Evolutionary conservation across 2,113 vertebrate genomes (phyloP), one percentile per base, ranked within the genome.

Genomic region (Cynoglossus semilaevis): DNA sequence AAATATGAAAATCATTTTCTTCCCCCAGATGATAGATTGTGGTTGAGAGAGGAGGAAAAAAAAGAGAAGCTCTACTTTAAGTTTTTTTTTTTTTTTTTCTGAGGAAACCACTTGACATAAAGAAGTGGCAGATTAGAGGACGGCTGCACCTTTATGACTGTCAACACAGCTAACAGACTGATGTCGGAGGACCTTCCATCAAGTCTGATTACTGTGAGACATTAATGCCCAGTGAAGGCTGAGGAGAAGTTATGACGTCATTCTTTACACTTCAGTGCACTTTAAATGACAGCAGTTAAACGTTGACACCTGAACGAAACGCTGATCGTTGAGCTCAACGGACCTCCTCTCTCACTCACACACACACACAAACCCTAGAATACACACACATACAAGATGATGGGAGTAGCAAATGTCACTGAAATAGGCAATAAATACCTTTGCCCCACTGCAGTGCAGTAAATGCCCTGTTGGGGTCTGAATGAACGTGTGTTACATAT

Each of bases 1-100:
- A 79, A 83, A 69, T 74, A 41, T 35, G 47, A 66, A 84, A 78
- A 86, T 58, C 54, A 72, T 70, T 67, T 70, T 62, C 68, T 1
- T 15, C 51, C 40, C 56, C 16, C 36, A 56, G 65, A 78, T 69
- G 60, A 62, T 44, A 51, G 67, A 78, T 78, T 78, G 63, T 43
- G 5, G 58, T 65, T 59, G 15, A 51, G 48, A 77, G 79, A 65
- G 58, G n/a, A n/a, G 22, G 22, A 29, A 6, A 29, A 6, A 2
- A 6, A 6, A 29, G 22, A 29, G 6, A 29, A 29, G 22, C 22
- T 29, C 6, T 6, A 29, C 22, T 29, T 29, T 29, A 29, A 29
- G 22, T 29, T 29, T 2, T 29, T 29, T 29, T 14, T 72, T 85
- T 77, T 75, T 48, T 87, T 80, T 70, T 68, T 41, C 45, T 16